Percentiles rank a stretch among this genome's conserved stretches.
phyloP scores from a whole-genome alignment of 2,797 vertebrate species.

The Sarcophilus harrisii region DNA sequence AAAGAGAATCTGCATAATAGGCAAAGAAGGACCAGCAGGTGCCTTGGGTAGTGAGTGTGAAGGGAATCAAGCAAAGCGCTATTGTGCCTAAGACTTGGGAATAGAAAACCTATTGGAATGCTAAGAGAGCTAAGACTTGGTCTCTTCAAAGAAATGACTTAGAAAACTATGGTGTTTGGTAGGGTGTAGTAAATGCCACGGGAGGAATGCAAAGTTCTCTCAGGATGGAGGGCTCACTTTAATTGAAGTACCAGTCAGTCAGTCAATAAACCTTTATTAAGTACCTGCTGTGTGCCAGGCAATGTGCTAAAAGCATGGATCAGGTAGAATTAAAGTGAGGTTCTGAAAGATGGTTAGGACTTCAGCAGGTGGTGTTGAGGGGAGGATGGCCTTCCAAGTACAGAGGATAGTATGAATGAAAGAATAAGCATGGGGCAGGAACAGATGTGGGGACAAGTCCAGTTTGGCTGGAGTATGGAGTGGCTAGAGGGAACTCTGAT shows the following conservation, averaged over 20 bases:
- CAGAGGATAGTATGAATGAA: background rate
- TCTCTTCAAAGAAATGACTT: background rate
- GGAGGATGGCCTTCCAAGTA: background rate
- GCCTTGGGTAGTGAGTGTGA: background rate
- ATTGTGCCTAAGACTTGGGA: background rate
- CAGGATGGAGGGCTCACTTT: background rate
- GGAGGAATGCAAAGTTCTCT: background rate
- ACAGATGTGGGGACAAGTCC: background rate
- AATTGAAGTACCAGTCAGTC: background rate
- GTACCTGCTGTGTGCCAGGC: background rate
- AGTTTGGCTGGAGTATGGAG: background rate
- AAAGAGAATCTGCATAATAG: background rate
- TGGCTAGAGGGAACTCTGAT: background rate
- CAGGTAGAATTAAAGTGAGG: background rate
- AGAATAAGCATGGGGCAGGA: background rate
- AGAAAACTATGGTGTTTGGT: background rate
- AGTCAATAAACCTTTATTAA: background rate
- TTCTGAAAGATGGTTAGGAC: background rate
- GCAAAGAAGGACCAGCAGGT: background rate
- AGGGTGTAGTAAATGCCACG: background rate
- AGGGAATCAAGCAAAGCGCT: background rate
- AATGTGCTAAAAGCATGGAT: background rate
- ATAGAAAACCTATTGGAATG: background rate
- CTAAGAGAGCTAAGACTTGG: background rate
- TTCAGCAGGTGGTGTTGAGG: background rate